Evolutionary conservation across 2,888 invertebrate genomes (phyloP).

Genomic region (Epinotia brunnichana): DNA sequence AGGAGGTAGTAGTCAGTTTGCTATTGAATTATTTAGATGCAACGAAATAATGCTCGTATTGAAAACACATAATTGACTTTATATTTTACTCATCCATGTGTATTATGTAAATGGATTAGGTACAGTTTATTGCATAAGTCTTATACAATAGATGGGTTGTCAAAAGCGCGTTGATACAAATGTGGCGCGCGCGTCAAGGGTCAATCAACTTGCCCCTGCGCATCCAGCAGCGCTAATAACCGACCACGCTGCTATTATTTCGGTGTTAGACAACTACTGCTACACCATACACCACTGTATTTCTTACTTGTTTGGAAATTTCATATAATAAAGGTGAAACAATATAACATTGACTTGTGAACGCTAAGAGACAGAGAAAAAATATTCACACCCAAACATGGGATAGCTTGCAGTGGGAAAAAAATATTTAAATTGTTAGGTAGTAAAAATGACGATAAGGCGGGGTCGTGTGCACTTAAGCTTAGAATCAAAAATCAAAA

Average conservation of each 20-base stretch:
- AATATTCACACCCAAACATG: neutral
- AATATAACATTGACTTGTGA: neutral
- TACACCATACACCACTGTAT: neutral
- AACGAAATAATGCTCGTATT: neutral
- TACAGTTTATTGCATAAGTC: constrained; percentile 14
- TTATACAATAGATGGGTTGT: constrained; percentile 29
- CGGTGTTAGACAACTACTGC: neutral
- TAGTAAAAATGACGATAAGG: neutral
- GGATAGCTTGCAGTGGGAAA: neutral
- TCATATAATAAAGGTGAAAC: too few species aligned
- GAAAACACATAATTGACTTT: neutral
- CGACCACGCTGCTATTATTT: constrained; percentile 21
- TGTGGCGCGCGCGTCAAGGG: constrained; percentile 38
- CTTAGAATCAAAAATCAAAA: too few species aligned
- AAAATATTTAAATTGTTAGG: neutral
- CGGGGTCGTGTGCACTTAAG: neutral
- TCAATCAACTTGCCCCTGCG: constrained; percentile 34
- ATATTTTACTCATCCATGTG: neutral
- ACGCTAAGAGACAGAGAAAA: neutral
- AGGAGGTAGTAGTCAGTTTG: neutral
- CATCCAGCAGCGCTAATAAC: constrained; percentile 39
- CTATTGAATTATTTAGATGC: neutral
- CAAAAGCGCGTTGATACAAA: constrained; percentile 37
- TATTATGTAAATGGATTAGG: constrained; percentile 1
- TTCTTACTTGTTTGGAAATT: neutral